A percentile compares a stretch with the other conserved stretches of the same genome.
Evolutionary conservation across 1,140 invertebrate species (phyloP).

Genomic region (Magallana ariakensis): DNA sequence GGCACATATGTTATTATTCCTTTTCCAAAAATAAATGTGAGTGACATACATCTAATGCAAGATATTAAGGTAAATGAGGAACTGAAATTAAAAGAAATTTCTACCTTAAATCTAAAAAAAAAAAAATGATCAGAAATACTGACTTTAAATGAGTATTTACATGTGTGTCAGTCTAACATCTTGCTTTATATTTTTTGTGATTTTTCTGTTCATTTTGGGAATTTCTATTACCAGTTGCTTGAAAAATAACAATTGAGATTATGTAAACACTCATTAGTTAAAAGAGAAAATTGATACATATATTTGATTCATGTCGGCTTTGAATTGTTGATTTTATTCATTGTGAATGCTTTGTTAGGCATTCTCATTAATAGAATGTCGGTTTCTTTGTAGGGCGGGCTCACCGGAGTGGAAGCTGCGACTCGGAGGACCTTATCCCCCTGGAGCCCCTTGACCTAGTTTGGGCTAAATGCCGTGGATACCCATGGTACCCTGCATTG

Average conservation of each 20-base stretch:
- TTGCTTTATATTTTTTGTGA: neutral
- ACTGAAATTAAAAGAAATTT: too few relatives aligned
- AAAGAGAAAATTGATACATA: neutral
- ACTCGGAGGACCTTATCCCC: slow-evolving; percentile 76
- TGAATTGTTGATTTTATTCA: neutral
- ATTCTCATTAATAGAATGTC: neutral
- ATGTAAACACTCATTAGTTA: too few relatives aligned
- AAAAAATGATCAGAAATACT: neutral
- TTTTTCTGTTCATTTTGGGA: neutral
- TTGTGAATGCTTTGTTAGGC: neutral
- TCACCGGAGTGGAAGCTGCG: slow-evolving; percentile 73
- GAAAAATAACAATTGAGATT: too few relatives aligned
- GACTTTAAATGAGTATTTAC: neutral
- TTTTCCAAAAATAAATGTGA: neutral
- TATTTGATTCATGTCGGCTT: neutral
- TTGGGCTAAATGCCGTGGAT: slow-evolving; percentile 97
- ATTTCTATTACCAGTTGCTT: too few relatives aligned
- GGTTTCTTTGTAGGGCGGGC: slow-evolving; percentile 64
- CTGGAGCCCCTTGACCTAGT: slow-evolving; percentile 93
- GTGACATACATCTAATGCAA: neutral
- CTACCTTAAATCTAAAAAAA: too few relatives aligned
- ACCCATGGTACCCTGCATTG: slow-evolving; percentile 97
- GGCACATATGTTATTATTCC: slow-evolving; percentile 8
- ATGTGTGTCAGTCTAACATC: neutral
- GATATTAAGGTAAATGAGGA: neutral